Evolutionary conservation across 1,140 invertebrate species (phyloP).

Genomic region (Ladona fulva): DNA sequence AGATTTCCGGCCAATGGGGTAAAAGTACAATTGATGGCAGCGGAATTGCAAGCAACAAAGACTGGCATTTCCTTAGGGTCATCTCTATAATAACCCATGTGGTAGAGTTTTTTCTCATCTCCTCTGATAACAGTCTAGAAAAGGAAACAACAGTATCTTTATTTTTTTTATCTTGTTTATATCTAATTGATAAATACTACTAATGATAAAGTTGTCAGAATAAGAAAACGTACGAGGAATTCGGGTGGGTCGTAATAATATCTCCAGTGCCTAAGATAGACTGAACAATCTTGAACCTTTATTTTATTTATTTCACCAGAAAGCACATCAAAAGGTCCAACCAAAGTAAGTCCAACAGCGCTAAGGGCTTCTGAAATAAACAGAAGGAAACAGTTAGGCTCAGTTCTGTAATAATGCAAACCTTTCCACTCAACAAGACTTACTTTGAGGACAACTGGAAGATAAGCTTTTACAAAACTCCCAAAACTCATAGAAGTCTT

Average conservation of each 20-base stretch:
- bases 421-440: too few species aligned
- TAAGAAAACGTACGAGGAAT: slow-evolving; percentile 55
- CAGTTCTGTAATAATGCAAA: too few species aligned
- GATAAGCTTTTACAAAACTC: slow-evolving; percentile 62
- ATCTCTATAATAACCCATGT: slow-evolving; percentile 87
- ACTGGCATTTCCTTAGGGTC: slow-evolving; percentile 59
- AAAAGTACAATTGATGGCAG: slow-evolving; percentile 55
- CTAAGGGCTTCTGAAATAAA: slow-evolving; percentile 49
- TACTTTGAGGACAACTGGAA: slow-evolving; percentile 45
- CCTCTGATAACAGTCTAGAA: slow-evolving; percentile 59
- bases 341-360: slow-evolving; percentile 57
- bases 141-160: slow-evolving; percentile 29
- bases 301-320: slow-evolving; percentile 50
- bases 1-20: slow-evolving; percentile 67
- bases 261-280: slow-evolving; percentile 73
- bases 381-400: not conserved
- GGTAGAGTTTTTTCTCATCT: slow-evolving; percentile 57
- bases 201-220: slow-evolving; percentile 19
- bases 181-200: slow-evolving; percentile 12
- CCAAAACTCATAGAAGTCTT: slow-evolving; percentile 81
- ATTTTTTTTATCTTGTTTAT: not conserved
- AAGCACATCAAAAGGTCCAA: slow-evolving; percentile 82
- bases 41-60: slow-evolving; percentile 67
- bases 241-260: slow-evolving; percentile 92
- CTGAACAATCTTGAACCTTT: slow-evolving; percentile 45